Evolutionary conservation across 1,140 invertebrate genomes (phyloP).

Genomic region (Copidosoma floridanum): DNA sequence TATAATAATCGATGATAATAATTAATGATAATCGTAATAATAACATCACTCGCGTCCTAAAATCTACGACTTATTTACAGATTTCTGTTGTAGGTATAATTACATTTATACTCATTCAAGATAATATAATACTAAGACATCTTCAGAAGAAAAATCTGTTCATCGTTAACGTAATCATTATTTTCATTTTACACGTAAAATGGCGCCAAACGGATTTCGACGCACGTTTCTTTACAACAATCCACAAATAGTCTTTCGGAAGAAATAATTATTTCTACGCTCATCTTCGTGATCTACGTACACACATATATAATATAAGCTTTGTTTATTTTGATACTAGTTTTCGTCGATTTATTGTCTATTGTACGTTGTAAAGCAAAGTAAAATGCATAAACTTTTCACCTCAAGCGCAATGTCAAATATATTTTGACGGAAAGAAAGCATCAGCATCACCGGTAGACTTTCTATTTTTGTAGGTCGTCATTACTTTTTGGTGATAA

Average conservation of each 20-base stretch:
- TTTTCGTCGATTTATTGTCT: conserved; percentile 49
- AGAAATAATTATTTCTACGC: conserved; percentile 12
- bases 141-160: conserved; percentile 26
- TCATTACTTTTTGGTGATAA: not conserved
- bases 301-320: conserved; percentile 27
- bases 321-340: conserved; percentile 49
- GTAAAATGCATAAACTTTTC: conserved; percentile 10
- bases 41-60: conserved; percentile 24
- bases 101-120: conserved; percentile 13
- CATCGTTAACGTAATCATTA: conserved; percentile 23
- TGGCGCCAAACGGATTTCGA: not conserved
- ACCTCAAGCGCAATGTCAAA: conserved; percentile 14
- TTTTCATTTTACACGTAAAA: conserved; percentile 17
- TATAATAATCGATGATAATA: conserved; percentile 37
- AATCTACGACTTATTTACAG: conserved; percentile 31
- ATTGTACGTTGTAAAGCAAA: conserved; percentile 38
- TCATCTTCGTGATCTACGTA: conserved; percentile 1
- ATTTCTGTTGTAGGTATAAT: no score
- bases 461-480: conserved; percentile 6
- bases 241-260: no score
- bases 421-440: conserved; percentile 11
- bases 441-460: conserved; percentile 20
- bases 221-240: conserved; percentile 9
- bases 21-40: conserved; percentile 18
- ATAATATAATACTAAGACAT: conserved; percentile 29